Conservation (phyloP, 2,888 invertebrate genomes). For the Alcis repandata region DNA sequence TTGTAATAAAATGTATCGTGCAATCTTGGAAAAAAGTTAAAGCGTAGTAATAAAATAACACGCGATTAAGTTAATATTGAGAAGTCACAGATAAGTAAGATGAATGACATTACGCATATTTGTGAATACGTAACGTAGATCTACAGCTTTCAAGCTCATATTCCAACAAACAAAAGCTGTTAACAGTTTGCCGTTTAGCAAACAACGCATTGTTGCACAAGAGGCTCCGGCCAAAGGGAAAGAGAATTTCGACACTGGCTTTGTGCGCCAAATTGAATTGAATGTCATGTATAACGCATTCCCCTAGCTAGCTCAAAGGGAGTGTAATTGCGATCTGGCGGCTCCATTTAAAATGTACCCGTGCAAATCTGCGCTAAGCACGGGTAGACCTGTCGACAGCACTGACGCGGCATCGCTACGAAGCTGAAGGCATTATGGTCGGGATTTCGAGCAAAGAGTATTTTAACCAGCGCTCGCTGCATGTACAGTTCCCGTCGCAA, state of each 20-base stretch:
- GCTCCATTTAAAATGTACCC: conserved; percentile 83
- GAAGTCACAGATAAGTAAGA: conserved; percentile 4
- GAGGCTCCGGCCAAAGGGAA: conserved; percentile 78
- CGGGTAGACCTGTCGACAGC: conserved; percentile 45
- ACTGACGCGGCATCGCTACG: conserved; percentile 15
- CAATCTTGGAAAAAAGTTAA: not conserved
- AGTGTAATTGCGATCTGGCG: conserved; percentile 82
- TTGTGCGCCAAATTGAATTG: conserved; percentile 83
- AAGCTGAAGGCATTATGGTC: conserved; percentile 11
- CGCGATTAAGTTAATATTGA: not conserved
- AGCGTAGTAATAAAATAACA: not conserved
- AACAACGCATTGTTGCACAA: conserved; percentile 75
- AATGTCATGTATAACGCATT: conserved; percentile 82
- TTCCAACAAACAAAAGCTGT: conserved; percentile 9
- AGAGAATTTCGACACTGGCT: conserved; percentile 78
- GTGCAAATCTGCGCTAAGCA: conserved; percentile 77
- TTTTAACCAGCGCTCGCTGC: conserved; percentile 45
- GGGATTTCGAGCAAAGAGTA: conserved; percentile 47
- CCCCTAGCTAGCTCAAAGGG: conserved; percentile 76
- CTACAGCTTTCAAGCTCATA: not conserved
- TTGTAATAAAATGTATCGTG: not conserved
- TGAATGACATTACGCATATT: not conserved
- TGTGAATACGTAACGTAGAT: not conserved
- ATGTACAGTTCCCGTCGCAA: conserved; percentile 62
- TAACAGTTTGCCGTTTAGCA: conserved; percentile 64